Evolutionary conservation across 2,113 vertebrate species (phyloP), one percentile per base, ranked within the genome.

Genomic region (Amazona vittata): DNA sequence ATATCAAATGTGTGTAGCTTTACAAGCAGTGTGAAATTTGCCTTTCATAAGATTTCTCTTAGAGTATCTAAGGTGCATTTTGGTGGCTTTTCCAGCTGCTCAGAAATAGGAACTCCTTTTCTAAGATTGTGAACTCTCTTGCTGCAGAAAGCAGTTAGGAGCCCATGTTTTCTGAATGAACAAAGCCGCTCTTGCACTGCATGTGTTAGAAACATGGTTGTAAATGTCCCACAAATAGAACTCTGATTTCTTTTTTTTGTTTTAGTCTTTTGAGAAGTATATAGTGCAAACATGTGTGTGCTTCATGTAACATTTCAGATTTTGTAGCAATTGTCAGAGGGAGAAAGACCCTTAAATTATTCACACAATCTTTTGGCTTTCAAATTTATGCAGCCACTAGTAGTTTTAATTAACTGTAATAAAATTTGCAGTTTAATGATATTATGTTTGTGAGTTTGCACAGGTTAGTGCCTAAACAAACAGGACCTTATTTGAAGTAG

Each of bases 171-270:
- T 91, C 39, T 74, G 28, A 70, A 24, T 67, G 18, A 83, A 24
- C 15, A 53, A 57, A 57, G 21, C 4, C 47, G 37, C 11, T 5
- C 3, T n/a, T 85, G 37, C 67, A 57, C 13, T 18, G 7, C 2
- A 0, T 37, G 16, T 12, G 1, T 88, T 88, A 12, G 31, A 67
- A 86, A 26, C 5, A 0, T 49, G 10, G 13, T 55, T 87, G 25
- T 60, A 11, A n/a, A 37, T 22, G 8, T 49, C 19, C 37, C 47
- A 13, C 9, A 69, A 43, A 63, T 22, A 75, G 13, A 69, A 59
- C 25, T n/a, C 28, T 6, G 46, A 49, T 82, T 15, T 6, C 12
- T 5, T 18, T 46, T 55, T 83, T 75, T 64, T 21, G 41, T 86
- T 68, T 89, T 39, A n/a, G 10, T 59, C 12, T 68, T 89, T 60